These are phyloP conservation scores for Cephus pygmeus DNA, from an alignment of 2,888 invertebrate genomes.

Conservation along the genomic window DNA sequence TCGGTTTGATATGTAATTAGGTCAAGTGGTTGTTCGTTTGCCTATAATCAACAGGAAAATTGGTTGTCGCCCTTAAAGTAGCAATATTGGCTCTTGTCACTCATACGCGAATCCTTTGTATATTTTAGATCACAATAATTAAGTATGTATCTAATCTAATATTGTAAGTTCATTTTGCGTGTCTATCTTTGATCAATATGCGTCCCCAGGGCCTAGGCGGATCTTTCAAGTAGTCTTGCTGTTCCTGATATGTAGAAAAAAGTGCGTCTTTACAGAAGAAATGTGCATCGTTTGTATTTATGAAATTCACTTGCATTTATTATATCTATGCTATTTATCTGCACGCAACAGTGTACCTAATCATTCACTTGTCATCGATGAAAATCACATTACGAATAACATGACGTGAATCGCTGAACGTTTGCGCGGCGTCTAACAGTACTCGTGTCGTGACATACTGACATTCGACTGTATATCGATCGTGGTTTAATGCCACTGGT, in stretches of 20 bases:
- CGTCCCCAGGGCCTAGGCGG: neutral
- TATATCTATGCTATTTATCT: neutral
- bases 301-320: conserved; percentile 3
- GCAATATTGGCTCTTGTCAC: neutral
- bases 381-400: neutral
- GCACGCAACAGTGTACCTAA: neutral
- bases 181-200: neutral
- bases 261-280: neutral
- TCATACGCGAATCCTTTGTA: neutral
- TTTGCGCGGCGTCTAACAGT: neutral
- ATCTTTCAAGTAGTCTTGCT: neutral
- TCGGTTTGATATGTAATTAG: neutral
- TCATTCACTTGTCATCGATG: neutral
- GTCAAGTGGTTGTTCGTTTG: neutral
- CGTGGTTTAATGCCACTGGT: conserved; percentile 11
- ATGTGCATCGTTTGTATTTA: neutral
- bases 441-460: conserved; percentile 45
- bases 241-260: neutral
- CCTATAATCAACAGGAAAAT: neutral
- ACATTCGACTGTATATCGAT: conserved; percentile 48
- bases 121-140: neutral
- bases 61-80: neutral
- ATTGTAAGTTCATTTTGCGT: neutral
- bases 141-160: neutral
- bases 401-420: neutral